These are phyloP conservation scores for Brenthis ino DNA, from an alignment of 2,888 invertebrate species.

Conservation along the genomic window DNA sequence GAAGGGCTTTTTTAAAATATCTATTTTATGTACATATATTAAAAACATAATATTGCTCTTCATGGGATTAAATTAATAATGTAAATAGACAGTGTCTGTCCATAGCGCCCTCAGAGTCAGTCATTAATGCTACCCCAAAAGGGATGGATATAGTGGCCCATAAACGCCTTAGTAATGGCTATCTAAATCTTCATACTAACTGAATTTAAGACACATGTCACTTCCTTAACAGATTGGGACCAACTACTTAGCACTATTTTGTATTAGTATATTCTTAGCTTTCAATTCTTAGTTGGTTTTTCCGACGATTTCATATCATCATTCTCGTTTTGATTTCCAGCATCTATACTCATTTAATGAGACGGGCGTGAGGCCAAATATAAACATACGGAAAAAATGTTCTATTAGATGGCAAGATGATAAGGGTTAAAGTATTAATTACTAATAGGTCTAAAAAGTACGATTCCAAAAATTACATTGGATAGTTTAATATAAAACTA, in stretches of 20 bases:
- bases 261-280: neutral
- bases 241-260: constrained; percentile 1
- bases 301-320: too few species aligned
- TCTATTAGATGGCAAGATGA: too few species aligned
- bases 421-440: too few species aligned
- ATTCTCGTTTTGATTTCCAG: too few species aligned
- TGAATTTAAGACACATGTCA: constrained; percentile 7
- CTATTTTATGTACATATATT: neutral
- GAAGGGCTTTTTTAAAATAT: neutral
- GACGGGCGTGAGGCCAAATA: too few species aligned
- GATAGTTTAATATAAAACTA: too few species aligned
- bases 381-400: too few species aligned
- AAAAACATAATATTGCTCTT: constrained; percentile 1
- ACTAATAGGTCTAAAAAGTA: too few species aligned
- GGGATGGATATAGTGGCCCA: constrained; percentile 29
- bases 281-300: neutral
- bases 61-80: neutral
- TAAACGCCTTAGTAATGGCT: constrained; percentile 28
- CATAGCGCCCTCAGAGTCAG: constrained; percentile 9
- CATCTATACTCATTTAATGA: too few species aligned
- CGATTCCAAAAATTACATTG: too few species aligned
- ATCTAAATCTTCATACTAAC: constrained; percentile 25
- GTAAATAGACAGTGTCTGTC: constrained; percentile 16
- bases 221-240: constrained; percentile 9
- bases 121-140: constrained; percentile 24